Evolutionary conservation across 2,113 vertebrate genomes (phyloP).

Genomic region (Penelope pileata): DNA sequence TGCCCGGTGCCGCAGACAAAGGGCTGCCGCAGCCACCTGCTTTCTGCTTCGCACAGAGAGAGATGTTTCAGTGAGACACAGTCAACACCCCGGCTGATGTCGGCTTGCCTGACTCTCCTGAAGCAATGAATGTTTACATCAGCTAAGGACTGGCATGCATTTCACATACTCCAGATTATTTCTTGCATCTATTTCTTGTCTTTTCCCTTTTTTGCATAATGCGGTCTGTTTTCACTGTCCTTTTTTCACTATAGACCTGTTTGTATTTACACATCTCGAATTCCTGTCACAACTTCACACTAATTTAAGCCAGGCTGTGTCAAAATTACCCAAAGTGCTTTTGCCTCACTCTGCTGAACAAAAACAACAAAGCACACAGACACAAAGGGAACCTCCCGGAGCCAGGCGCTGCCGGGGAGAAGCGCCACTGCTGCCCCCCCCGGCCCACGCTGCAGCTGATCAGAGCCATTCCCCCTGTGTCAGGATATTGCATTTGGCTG

Average conservation of each 20-base stretch:
- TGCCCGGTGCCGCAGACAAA: neutral
- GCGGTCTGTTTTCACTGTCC: neutral
- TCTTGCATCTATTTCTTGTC: slow-evolving; percentile 17
- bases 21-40: neutral
- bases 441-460: neutral
- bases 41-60: neutral
- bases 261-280: neutral
- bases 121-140: slow-evolving; percentile 39
- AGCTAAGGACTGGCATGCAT: neutral
- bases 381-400: neutral
- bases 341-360: neutral
- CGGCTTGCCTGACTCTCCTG: neutral
- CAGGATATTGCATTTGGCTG: slow-evolving; percentile 75
- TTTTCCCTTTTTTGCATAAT: neutral
- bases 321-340: neutral
- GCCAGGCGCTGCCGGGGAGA: neutral
- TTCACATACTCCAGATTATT: slow-evolving; percentile 15
- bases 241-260: neutral
- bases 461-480: slow-evolving; percentile 68
- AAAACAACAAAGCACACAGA: neutral
- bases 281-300: neutral
- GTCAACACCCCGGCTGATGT: neutral
- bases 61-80: slow-evolving; percentile 3
- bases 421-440: neutral
- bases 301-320: neutral